Evolutionary conservation across 1,140 invertebrate species (phyloP).

Genomic region (Himalopsyche phryganea): DNA sequence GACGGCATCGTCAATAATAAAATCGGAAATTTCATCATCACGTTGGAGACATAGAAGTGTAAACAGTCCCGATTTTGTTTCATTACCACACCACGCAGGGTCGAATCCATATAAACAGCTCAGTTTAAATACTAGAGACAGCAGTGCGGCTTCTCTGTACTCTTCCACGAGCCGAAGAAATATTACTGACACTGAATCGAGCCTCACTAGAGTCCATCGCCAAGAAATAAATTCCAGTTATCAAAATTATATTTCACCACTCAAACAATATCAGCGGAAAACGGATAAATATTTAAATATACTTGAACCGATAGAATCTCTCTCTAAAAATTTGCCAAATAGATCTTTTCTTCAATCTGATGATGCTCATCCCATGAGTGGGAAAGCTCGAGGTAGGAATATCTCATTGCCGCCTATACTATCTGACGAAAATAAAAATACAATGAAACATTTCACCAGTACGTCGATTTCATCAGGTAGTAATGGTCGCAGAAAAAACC

Average conservation of each 20-base stretch:
- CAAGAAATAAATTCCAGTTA: conserved; percentile 3
- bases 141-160: conserved; percentile 22
- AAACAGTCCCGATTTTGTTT: conserved; percentile 26
- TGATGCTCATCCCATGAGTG: conserved; percentile 12
- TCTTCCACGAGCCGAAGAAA: conserved; percentile 14
- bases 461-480: conserved; percentile 8
- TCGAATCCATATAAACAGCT: not conserved
- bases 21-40: conserved; percentile 50
- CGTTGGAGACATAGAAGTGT: conserved; percentile 43
- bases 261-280: conserved; percentile 2
- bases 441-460: conserved; percentile 8
- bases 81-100: conserved; percentile 14
- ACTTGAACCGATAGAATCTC: conserved; percentile 18
- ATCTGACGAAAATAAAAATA: conserved; percentile 20
- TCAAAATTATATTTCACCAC: conserved; percentile 5
- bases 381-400: conserved; percentile 42
- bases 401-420: conserved; percentile 48
- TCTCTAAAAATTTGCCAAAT: conserved; percentile 16
- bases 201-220: not conserved
- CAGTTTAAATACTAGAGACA: conserved; percentile 22
- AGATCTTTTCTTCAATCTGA: conserved; percentile 17
- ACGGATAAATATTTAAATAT: conserved; percentile 10
- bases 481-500: conserved; percentile 17
- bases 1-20: conserved; percentile 42
- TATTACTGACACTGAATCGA: not conserved